Conservation (phyloP, 1,140 invertebrate species). For the Zaprionus lachaisei region DNA sequence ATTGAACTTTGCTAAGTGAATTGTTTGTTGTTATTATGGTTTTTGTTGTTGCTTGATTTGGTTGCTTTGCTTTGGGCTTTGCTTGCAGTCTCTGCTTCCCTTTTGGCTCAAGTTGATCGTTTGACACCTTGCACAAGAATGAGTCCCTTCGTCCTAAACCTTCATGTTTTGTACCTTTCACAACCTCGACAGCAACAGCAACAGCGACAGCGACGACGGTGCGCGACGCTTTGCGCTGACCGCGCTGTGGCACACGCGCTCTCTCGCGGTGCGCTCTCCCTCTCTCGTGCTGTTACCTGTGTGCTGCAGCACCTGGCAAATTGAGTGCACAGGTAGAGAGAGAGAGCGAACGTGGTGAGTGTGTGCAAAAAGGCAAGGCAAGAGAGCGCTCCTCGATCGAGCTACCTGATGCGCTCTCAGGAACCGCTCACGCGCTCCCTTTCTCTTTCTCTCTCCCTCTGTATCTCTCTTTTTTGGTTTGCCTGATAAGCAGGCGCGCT, state of each 20-base stretch:
- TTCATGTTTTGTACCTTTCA: constrained; percentile 77
- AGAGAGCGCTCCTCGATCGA: background rate
- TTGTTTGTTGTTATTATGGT: background rate
- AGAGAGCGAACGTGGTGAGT: background rate
- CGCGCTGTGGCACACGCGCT: constrained; percentile 1
- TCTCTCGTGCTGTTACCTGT: constrained; percentile 25
- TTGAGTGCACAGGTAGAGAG: constrained; percentile 2
- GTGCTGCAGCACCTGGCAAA: background rate
- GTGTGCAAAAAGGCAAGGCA: background rate
- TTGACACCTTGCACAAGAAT: constrained; percentile 81
- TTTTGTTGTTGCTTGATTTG: constrained; percentile 20
- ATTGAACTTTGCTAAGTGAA: constrained; percentile 2
- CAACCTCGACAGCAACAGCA: constrained; percentile 14
- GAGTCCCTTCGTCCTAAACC: constrained; percentile 82
- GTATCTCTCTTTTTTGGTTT: background rate
- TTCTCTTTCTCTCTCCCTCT: constrained; percentile 16
- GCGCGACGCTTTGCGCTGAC: constrained; percentile 12
- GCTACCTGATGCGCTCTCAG: constrained; percentile 3
- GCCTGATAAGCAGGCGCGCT: constrained; percentile 2
- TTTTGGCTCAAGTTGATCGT: constrained; percentile 67
- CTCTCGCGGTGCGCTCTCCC: background rate
- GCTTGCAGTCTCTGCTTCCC: constrained; percentile 19
- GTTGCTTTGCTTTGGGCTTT: constrained; percentile 48
- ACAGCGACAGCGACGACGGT: background rate
- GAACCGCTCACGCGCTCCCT: background rate